Evolutionary conservation across 2,797 vertebrate species (phyloP).

Genomic region (Gephyroberyx darwinii): DNA sequence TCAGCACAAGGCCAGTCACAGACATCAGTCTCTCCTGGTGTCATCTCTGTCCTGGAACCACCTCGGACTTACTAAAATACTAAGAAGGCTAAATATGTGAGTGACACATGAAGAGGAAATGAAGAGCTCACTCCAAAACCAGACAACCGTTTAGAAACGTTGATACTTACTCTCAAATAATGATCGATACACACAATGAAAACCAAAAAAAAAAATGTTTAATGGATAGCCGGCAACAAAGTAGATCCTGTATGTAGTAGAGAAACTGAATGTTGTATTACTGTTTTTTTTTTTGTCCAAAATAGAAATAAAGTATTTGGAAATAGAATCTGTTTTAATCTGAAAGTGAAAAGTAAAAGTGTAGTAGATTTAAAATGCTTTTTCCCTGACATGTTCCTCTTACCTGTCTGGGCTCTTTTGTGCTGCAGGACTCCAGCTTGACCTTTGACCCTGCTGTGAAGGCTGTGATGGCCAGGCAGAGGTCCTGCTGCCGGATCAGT

Average conservation of each 20-base stretch:
- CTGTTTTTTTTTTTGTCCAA: no score
- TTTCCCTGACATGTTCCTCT: constrained; percentile 23
- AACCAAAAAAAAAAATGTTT: no score
- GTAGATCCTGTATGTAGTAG: background rate
- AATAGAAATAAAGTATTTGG: no score
- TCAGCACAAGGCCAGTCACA: background rate
- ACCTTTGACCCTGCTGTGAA: constrained; percentile 90
- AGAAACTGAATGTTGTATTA: no score
- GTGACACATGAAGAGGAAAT: constrained; percentile 21
- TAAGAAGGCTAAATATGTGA: no score
- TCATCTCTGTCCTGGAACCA: constrained; percentile 16
- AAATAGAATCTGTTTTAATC: no score
- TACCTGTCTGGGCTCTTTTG: constrained; percentile 96
- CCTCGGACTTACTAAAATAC: constrained; percentile 3
- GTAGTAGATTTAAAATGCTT: no score
- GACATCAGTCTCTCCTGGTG: background rate
- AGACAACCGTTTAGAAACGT: constrained; percentile 25
- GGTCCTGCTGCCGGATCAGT: constrained; percentile 93
- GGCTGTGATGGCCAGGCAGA: constrained; percentile 90
- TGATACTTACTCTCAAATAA: background rate
- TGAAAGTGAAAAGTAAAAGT: no score
- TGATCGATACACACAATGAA: constrained; percentile 18
- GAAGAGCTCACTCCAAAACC: constrained; percentile 5
- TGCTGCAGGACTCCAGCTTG: constrained; percentile 89
- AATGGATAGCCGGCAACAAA: no score